Conservation (phyloP, 2,797 vertebrate genomes). For the Semotilus atromaculatus region DNA sequence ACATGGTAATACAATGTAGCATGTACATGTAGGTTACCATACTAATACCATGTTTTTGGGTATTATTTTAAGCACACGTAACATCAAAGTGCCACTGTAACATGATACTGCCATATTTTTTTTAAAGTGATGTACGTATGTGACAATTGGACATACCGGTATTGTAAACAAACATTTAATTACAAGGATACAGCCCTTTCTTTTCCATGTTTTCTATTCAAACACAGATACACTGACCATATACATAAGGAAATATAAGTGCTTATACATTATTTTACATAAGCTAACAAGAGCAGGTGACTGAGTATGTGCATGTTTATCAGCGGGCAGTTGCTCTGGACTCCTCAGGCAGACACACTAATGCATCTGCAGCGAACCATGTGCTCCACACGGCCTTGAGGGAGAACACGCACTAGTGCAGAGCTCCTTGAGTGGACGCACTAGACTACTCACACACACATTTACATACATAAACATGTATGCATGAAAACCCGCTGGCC, state of each 20-base stretch:
- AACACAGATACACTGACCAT: neutral
- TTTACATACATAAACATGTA: conserved; percentile 31
- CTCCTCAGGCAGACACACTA: conserved; percentile 11
- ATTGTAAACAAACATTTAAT: neutral
- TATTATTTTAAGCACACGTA: neutral
- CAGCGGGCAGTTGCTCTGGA: neutral
- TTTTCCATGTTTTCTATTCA: neutral
- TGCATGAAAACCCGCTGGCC: neutral
- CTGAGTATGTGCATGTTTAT: conserved; percentile 6
- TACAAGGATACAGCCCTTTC: neutral
- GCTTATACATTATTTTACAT: neutral
- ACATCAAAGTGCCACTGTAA: neutral
- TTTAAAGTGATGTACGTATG: neutral
- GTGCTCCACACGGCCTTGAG: neutral
- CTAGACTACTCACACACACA: neutral
- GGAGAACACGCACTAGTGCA: neutral
- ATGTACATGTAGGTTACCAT: neutral
- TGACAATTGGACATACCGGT: neutral
- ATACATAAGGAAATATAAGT: neutral
- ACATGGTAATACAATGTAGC: neutral
- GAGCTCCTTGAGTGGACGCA: neutral
- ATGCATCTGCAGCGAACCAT: conserved; percentile 3
- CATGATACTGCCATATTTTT: neutral
- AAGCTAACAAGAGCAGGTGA: conserved; percentile 9
- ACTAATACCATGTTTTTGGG: neutral